These are phyloP conservation scores for Epinephelus awoara DNA, from an alignment of 2,797 vertebrate species.

Conservation along the genomic window DNA sequence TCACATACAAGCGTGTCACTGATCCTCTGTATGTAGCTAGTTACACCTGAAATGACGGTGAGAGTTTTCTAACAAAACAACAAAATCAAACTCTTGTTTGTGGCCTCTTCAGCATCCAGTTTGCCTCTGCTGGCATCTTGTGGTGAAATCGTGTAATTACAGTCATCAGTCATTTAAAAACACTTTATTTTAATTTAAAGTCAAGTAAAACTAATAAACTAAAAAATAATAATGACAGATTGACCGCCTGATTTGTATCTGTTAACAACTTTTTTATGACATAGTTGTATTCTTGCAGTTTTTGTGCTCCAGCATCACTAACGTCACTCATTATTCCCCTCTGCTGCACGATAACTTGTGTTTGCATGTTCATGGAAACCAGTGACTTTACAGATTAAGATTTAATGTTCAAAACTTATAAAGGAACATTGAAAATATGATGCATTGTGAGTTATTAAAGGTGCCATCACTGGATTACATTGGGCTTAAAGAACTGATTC, in stretches of 20 bases:
- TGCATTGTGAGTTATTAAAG: too few relatives aligned
- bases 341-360: neutral
- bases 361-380: neutral
- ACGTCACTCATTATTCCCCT: neutral
- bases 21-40: too few relatives aligned
- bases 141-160: conserved; percentile 27
- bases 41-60: too few relatives aligned
- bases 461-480: too few relatives aligned
- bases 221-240: neutral
- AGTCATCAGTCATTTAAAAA: neutral
- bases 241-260: neutral
- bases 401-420: too few relatives aligned
- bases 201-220: neutral
- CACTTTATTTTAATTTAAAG: neutral
- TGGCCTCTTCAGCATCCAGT: too few relatives aligned
- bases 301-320: neutral
- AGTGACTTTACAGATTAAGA: too few relatives aligned
- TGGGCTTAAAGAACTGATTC: too few relatives aligned
- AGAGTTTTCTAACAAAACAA: neutral
- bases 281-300: neutral
- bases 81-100: neutral
- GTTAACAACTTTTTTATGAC: neutral
- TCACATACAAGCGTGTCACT: too few relatives aligned
- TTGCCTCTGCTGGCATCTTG: conserved; percentile 56
- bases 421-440: too few relatives aligned